Base-by-base conservation (phyloP, 1,140 invertebrate genomes). In the Eumaeus atala region DNA sequence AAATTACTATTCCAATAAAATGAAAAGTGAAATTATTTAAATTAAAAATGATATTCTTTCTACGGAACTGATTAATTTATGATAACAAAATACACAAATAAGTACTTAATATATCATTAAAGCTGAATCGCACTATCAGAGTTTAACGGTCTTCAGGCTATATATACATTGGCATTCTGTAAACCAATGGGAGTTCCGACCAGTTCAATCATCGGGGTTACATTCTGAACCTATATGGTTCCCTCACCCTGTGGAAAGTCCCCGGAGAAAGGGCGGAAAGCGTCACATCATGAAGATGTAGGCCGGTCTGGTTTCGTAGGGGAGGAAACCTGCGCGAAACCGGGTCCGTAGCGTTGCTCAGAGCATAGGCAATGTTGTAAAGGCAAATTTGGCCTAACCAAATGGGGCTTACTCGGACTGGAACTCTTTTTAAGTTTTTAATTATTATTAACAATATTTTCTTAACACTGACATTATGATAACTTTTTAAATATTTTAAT, bases 341-440 rank as follows among this genome's bases (percentile, higher is more conserved):
- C 54, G 50, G 7, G 49, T 53, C 66, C 69, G 62, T 72, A 79
- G 78, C 72, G 67, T 83, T 86, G 80, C 80, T 86, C 83, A 86
- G 79, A 86, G 80, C 83, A 74, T 54, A 86, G 83, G 38, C 48
- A 69, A 86, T 86, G 73, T 77, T 81, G 72, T 61, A 53, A 67
- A 47, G 67, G 53, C 57, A 11, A n/a, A 18, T 11, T 12, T 36
- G 28, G 59, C 44, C 67, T 68, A 83, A 86, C 83, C 12, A 81
- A 86, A 86, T 86, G 83, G 83, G 83, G 83, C 83, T 86, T 76
- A 86, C 78, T 86, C 72, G 80, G 73, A 68, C 67, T 38, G 62
- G 78, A 77, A 75, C 67, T 70, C 67, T 61, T 56, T 53, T 63
- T 70, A 70, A 67, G 58, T 52, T 35, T 34, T 7, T n/a, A 4